Conservation (phyloP, 2,888 invertebrate genomes). For the Ypsolopha sequella region DNA sequence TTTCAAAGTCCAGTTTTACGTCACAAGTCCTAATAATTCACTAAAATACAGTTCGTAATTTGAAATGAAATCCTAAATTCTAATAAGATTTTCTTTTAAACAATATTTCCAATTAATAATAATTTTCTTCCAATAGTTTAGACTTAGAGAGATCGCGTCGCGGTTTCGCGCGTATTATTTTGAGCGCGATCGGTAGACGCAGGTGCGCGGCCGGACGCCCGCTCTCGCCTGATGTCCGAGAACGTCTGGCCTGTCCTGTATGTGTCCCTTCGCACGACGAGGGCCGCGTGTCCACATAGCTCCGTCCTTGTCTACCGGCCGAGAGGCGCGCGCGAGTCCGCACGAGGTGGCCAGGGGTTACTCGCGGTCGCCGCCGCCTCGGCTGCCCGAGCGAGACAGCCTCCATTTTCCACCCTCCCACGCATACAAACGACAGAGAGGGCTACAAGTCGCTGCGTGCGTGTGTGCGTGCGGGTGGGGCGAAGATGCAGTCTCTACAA, state of each 20-base stretch:
- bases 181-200: conserved; percentile 37
- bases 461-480: conserved; percentile 71
- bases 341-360: conserved; percentile 69
- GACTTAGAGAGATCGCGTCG: conserved; percentile 14
- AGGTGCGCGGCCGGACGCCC: conserved; percentile 67
- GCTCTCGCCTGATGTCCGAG: conserved; percentile 71
- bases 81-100: conserved; percentile 1
- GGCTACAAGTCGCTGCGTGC: conserved; percentile 57
- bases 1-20: conserved; percentile 1
- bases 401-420: conserved; percentile 17
- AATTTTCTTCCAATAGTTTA: background rate
- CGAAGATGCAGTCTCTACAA: conserved; percentile 64
- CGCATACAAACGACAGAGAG: conserved; percentile 32
- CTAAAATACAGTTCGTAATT: background rate
- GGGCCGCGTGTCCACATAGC: conserved; percentile 58
- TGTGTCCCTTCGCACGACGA: conserved; percentile 68
- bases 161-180: conserved; percentile 46
- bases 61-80: background rate
- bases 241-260: conserved; percentile 72
- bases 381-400: conserved; percentile 55
- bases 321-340: conserved; percentile 68
- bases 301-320: conserved; percentile 63
- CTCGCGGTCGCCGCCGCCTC: conserved; percentile 66
- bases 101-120: background rate
- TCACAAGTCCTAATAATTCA: conserved; percentile 1